These are phyloP conservation scores for Delphinus delphis DNA, from an alignment of 2,113 vertebrate genomes.

Conservation along the genomic window DNA sequence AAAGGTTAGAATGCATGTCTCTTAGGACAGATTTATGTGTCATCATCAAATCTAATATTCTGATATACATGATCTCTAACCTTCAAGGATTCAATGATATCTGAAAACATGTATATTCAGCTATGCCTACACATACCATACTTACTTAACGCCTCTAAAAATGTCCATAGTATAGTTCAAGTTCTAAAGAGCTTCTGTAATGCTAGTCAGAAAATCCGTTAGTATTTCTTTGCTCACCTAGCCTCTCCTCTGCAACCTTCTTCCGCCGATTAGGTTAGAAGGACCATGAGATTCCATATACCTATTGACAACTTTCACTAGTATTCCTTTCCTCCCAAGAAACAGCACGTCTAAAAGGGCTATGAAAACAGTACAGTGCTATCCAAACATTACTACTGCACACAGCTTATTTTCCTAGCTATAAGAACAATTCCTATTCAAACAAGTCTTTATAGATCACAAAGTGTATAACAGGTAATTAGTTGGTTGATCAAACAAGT, in stretches of 20 bases:
- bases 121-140: not conserved
- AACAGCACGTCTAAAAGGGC: not conserved
- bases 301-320: not conserved
- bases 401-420: conserved; percentile 7
- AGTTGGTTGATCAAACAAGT: not conserved
- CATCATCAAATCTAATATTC: conserved; percentile 23
- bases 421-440: not conserved
- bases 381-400: not conserved
- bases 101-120: conserved; percentile 35
- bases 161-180: not conserved
- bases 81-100: conserved; percentile 8
- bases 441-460: not conserved
- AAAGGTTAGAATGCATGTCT: conserved; percentile 43
- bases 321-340: not conserved
- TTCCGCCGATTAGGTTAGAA: not conserved
- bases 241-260: not conserved
- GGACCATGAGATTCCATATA: not conserved
- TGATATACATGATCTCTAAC: conserved; percentile 20
- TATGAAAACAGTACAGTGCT: not conserved
- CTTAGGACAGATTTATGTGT: conserved; percentile 7
- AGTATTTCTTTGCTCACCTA: not conserved
- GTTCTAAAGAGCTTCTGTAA: not conserved
- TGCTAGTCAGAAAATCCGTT: not conserved
- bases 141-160: not conserved
- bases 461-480: not conserved